These are phyloP conservation scores for Brachionus koreanus DNA, from an alignment of 1,140 invertebrate species.

Conservation along the genomic window DNA sequence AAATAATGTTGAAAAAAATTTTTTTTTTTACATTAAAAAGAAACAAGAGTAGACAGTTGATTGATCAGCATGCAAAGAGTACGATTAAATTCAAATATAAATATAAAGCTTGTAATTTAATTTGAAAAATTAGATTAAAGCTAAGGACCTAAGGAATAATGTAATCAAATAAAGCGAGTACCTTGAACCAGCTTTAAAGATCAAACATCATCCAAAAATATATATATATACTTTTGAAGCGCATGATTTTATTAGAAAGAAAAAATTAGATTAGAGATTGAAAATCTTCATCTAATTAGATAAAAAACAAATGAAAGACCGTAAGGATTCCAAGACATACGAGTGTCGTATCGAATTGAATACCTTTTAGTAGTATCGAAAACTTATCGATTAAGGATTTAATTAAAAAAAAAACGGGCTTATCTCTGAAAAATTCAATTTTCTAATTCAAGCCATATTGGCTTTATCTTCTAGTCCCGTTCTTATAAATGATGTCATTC, in stretches of 20 bases:
- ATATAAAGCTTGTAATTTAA: background rate
- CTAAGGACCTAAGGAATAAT: background rate
- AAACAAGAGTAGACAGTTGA: no score
- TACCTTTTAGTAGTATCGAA: background rate
- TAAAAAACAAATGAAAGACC: background rate
- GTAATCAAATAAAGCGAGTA: background rate
- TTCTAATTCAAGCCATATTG: slow-evolving; percentile 33
- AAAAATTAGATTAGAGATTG: slow-evolving; percentile 2
- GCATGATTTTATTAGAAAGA: background rate
- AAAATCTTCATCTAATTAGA: slow-evolving; percentile 4
- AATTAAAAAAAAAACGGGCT: slow-evolving; percentile 8
- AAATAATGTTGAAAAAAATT: no score
- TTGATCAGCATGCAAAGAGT: background rate
- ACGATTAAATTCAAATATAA: background rate
- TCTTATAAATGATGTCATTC: slow-evolving; percentile 19
- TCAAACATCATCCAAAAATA: background rate
- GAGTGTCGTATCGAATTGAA: background rate
- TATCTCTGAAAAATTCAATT: slow-evolving; percentile 21
- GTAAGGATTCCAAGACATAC: background rate
- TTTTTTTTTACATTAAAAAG: no score
- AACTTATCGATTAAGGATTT: background rate
- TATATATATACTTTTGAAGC: background rate
- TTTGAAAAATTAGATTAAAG: background rate
- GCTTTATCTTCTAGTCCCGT: background rate
- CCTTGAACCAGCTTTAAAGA: background rate